A percentile compares a stretch with the other conserved stretches of the same genome.
Evolutionary conservation across 2,113 vertebrate species (phyloP).

Genomic region (Rattus rattus): DNA sequence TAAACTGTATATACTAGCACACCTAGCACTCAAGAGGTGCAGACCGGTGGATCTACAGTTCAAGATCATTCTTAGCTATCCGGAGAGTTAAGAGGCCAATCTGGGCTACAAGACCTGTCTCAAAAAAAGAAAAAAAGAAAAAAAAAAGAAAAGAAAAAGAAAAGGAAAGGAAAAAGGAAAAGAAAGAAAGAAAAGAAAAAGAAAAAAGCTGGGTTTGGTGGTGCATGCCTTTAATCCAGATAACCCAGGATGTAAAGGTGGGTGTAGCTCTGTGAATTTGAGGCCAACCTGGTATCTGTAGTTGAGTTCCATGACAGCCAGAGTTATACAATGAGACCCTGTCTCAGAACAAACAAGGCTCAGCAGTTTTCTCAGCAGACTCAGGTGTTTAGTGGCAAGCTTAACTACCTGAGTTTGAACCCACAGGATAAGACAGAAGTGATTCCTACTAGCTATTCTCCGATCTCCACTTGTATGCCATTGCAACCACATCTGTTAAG

Average conservation of each 20-base stretch:
- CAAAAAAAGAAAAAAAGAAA: background rate
- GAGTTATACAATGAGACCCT: background rate
- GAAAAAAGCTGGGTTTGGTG: background rate
- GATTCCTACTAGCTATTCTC: background rate
- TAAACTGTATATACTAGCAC: background rate
- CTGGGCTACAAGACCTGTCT: background rate
- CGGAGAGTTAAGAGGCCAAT: background rate
- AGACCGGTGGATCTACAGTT: background rate
- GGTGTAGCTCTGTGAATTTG: background rate
- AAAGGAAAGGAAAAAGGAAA: too few relatives aligned
- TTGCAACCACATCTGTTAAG: background rate
- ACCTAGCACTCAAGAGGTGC: background rate
- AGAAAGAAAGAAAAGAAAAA: background rate
- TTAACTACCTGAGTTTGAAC: background rate
- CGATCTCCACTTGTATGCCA: background rate
- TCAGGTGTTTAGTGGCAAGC: background rate
- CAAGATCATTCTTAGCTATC: background rate
- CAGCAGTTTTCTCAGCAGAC: background rate
- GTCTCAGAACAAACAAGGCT: background rate
- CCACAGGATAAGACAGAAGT: background rate
- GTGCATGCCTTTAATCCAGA: background rate
- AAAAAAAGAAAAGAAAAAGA: too few relatives aligned
- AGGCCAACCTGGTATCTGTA: background rate
- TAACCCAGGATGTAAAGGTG: background rate
- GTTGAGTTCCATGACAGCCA: background rate